Conservation (phyloP, 2,797 vertebrate genomes). For the Columba guinea region DNA sequence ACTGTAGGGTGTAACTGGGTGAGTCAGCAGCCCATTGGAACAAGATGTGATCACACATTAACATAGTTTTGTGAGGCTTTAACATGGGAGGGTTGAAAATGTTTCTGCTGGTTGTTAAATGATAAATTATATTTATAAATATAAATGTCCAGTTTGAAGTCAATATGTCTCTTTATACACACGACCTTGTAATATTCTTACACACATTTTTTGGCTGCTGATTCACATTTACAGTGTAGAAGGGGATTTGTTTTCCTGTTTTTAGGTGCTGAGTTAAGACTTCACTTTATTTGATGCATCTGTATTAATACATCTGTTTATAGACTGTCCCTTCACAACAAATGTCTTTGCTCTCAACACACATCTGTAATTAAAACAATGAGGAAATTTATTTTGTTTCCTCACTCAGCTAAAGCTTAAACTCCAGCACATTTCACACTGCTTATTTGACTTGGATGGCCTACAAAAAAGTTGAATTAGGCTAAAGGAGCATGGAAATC, state of each 20-base stretch:
- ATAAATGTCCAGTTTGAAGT: not conserved
- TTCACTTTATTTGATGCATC: not conserved
- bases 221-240: not conserved
- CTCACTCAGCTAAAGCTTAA: conserved; percentile 6
- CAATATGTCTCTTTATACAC: not conserved
- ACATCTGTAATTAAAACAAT: not conserved
- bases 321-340: not conserved
- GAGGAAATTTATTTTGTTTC: not conserved
- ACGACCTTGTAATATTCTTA: not conserved
- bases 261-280: not conserved
- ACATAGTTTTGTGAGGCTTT: not conserved
- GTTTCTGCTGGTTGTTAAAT: not conserved
- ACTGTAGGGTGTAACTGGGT: conserved; percentile 50
- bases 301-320: not conserved
- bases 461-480: not conserved
- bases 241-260: rapidly evolving
- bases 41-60: not conserved
- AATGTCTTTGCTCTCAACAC: not conserved
- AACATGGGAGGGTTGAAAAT: not conserved
- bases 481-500: not conserved
- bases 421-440: not conserved
- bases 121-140: not conserved
- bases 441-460: not conserved
- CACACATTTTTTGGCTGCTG: not conserved
- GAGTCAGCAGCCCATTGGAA: conserved; percentile 46